Base-by-base conservation (phyloP, 1,140 invertebrate genomes). In the Bacillus rossius region DNA sequence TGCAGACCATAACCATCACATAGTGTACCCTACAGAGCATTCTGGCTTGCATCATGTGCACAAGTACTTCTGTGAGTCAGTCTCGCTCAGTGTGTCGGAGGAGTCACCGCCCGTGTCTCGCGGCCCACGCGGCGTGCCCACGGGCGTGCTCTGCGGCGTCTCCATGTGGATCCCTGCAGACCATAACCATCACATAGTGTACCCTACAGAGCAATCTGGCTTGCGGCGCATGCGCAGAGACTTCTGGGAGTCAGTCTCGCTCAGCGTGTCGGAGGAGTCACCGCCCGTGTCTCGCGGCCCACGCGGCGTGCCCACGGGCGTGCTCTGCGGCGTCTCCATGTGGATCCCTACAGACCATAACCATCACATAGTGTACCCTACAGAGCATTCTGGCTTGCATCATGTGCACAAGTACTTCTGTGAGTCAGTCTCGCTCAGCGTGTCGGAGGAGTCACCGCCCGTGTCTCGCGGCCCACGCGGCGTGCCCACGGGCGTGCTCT, bases 31-130 rank as follows among this genome's bases (percentile, higher is more conserved):
- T n/a, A n/a, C n/a, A n/a, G n/a, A n/a, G n/a, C n/a, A n/a, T n/a
- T n/a, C n/a, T n/a, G n/a, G n/a, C 62, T 80, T 83, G 37, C 82
- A 66, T 22, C 82, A 67, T 55, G 80, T 75, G 51, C 81, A 72
- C 25, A 79, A 71, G 5, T 76, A 79, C 57, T 78, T 78, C 60
- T 76, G 75, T 13, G 77, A 78, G 57, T 80, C 77, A 1, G 77
- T 77, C 61, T 79, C 78, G 60, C 77, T 79, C 63, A 79, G 71
- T 7, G 77, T 78, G 61, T 79, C 79, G 0, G 77, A 77, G 8
- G 78, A 79, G 60, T 79, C n/a, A n/a, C 75, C 73, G 13, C 68
- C 69, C 2, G 65, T 59, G 50, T 72, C 72, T 34, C 69, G 68
- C 3, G 71, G 43, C 20, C 73, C 73, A 34, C 75, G 50, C 5